phyloP scores from a whole-genome alignment of 1,140 invertebrate species.

The Diachasma alloeum region DNA sequence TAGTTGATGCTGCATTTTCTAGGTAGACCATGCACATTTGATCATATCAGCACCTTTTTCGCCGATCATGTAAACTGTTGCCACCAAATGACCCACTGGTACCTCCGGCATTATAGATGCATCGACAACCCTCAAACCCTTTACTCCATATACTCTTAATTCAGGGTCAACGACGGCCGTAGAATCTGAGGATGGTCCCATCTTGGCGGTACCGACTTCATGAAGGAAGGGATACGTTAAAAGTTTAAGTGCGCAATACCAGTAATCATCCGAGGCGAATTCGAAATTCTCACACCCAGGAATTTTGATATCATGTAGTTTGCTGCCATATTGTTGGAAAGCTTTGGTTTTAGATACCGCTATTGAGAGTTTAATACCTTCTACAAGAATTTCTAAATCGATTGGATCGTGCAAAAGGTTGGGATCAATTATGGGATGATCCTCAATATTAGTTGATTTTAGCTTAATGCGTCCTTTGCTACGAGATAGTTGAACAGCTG shows the following conservation, averaged over 20 bases:
- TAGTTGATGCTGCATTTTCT: conserved; percentile 28
- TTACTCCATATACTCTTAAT: conserved; percentile 80
- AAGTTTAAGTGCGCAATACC: conserved; percentile 84
- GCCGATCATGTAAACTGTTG: conserved; percentile 85
- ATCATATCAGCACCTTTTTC: conserved; percentile 87
- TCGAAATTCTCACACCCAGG: conserved; percentile 78
- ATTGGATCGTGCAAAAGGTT: conserved; percentile 84
- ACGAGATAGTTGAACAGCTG: conserved; percentile 59
- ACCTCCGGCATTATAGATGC: conserved; percentile 91
- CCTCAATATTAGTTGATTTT: conserved; percentile 84
- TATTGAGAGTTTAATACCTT: conserved; percentile 80
- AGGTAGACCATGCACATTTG: conserved; percentile 72
- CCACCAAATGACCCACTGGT: conserved; percentile 82
- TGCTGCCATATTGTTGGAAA: conserved; percentile 82
- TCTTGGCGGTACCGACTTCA: conserved; percentile 82
- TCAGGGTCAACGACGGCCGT: conserved; percentile 84
- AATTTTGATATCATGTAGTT: conserved; percentile 75
- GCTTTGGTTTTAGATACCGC: conserved; percentile 76
- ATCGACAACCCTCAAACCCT: conserved; percentile 83
- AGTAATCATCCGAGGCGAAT: conserved; percentile 81
- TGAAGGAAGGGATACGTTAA: conserved; percentile 89
- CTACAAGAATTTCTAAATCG: conserved; percentile 79
- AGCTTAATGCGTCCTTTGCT: conserved; percentile 66
- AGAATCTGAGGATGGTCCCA: conserved; percentile 80
- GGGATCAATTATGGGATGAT: conserved; percentile 86